A percentile compares a stretch with the other conserved stretches of the same genome.
Conservation (phyloP, 2,797 vertebrate species). For the Tragelaphus eurycerus region DNA sequence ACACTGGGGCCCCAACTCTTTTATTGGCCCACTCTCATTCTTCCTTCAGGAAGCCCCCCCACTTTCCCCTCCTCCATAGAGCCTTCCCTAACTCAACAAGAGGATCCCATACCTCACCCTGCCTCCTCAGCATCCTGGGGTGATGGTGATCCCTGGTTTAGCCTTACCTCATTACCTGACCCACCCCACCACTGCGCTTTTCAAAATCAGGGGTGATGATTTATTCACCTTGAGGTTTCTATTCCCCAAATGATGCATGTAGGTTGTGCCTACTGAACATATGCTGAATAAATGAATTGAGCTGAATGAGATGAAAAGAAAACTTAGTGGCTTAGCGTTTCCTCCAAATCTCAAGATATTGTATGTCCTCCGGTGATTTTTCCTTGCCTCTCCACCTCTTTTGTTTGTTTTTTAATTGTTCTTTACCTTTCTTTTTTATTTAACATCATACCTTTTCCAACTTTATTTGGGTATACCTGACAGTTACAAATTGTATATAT, state of each 20-base stretch:
- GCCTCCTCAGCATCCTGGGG: not conserved
- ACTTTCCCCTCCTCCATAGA: not conserved
- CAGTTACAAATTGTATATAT: not conserved
- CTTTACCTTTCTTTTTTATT: not conserved
- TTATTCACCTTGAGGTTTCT: not conserved
- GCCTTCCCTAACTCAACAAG: not conserved
- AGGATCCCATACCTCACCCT: not conserved
- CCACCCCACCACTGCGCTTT: too few species aligned
- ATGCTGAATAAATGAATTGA: not conserved
- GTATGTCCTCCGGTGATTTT: not conserved
- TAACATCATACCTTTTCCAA: not conserved
- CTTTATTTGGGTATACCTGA: not conserved
- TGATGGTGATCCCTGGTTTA: not conserved
- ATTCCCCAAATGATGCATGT: not conserved
- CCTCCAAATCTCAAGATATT: not conserved
- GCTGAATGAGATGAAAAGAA: not conserved
- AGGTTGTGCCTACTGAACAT: not conserved
- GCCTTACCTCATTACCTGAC: not conserved
- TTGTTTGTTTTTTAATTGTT: not conserved
- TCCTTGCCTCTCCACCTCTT: not conserved
- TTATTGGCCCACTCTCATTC: not conserved
- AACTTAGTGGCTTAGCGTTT: not conserved
- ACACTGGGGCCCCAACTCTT: not conserved
- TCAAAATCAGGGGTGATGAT: not conserved
- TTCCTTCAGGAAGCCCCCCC: not conserved